Percentiles rank a stretch among this genome's conserved stretches.
These are phyloP conservation scores for Chaetodon trifasciatus DNA, from an alignment of 2,797 vertebrate genomes.

Conservation along the genomic window DNA sequence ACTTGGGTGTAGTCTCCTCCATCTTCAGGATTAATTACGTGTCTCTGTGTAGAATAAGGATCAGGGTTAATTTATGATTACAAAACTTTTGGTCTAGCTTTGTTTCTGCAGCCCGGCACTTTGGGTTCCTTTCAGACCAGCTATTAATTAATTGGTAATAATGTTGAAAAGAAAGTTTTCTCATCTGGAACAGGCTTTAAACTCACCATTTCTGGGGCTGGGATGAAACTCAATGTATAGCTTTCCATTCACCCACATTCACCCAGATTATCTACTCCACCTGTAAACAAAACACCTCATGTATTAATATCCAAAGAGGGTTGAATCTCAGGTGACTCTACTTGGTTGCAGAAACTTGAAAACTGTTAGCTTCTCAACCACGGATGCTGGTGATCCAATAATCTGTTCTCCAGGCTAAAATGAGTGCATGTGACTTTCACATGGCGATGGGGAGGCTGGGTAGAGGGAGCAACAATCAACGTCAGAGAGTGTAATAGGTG, in stretches of 20 bases:
- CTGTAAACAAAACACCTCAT: not conserved
- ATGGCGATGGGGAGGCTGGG: constrained; percentile 55
- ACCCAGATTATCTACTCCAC: not conserved
- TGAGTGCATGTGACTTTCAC: constrained; percentile 39
- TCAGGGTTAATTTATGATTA: not conserved
- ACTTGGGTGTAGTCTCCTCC: not conserved
- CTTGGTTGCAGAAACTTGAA: no score
- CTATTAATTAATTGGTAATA: no score
- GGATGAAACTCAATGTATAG: not conserved
- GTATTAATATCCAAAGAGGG: no score
- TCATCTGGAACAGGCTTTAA: not conserved
- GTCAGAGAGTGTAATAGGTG: constrained; percentile 49
- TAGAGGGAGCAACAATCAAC: constrained; percentile 38
- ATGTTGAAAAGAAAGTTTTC: no score
- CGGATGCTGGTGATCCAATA: not conserved
- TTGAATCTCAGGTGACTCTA: no score
- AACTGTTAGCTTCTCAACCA: no score
- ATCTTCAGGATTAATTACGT: not conserved
- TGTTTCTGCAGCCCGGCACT: no score
- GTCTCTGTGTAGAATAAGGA: no score
- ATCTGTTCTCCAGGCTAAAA: constrained; percentile 56
- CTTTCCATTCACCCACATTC: not conserved
- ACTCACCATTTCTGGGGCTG: not conserved
- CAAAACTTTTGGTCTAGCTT: not conserved
- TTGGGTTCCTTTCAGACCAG: no score